Evolutionary conservation across 2,113 vertebrate species (phyloP), one percentile per base, ranked within the genome.

Genomic region (Monopterus albus): DNA sequence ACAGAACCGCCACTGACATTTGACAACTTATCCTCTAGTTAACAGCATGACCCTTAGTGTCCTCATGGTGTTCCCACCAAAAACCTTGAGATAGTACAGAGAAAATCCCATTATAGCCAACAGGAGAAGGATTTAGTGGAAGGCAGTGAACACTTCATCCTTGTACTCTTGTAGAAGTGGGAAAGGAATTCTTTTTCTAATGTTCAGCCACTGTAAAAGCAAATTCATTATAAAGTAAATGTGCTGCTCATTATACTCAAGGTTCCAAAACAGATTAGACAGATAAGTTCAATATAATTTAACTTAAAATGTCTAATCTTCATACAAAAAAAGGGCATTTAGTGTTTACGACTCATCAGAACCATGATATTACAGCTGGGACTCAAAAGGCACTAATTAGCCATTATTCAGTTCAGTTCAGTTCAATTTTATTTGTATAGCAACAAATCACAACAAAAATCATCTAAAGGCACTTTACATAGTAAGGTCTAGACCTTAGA

Each of bases 51-150:
- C 20, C 43, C 52, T 79, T 23, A 23, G 58, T 82, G 65, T 83
- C 67, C 73, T 80, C 50, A 62, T 61, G 20, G 7, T 67, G 55
- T 62, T 40, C 72, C 68, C 59, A 23, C 46, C 20, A 28, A 60
- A 72, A 78, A 72, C 57, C 56, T 75, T 46, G 33, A 78, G 25
- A 62, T 21, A 49, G 45, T 28, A 42, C 28, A 63, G 65, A 81
- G 75, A 73, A 75, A 81, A 83, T 83, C 75, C 29, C 31, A 50
- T 75, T 78, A 76, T 79, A 79, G 38, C 45, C 49, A 62, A 25
- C 4, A 21, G 47, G 53, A 65, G 15, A 45, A 63, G 45, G 63
- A 53, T 66, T 75, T 68, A 63, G 59, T 33, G 15, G 38, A 65
- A 72, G 62, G 45, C 58, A 31, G 15, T 49, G 59, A 69, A 64